Evolutionary conservation across 2,113 vertebrate species (phyloP).

Genomic region (Gymnocephalus cernua): DNA sequence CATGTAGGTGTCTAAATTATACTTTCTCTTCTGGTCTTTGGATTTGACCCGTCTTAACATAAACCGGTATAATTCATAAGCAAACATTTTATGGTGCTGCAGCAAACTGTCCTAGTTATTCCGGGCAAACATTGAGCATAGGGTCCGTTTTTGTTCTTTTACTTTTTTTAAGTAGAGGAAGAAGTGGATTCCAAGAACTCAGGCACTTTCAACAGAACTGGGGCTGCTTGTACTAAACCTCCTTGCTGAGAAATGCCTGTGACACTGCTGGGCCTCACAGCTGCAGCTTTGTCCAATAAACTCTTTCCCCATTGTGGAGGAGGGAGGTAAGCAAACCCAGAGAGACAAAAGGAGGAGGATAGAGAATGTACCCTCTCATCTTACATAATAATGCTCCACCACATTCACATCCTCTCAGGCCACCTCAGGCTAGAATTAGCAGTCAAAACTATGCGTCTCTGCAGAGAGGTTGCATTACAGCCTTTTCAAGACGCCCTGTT

Average conservation of each 20-base stretch:
- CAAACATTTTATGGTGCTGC: not conserved
- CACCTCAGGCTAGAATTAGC: constrained; percentile 17
- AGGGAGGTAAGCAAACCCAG: constrained; percentile 40
- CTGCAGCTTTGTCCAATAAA: constrained; percentile 54
- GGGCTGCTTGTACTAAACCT: constrained; percentile 19
- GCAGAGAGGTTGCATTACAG: constrained; percentile 31
- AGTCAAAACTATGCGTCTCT: not conserved
- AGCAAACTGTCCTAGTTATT: not conserved
- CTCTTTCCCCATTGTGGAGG: constrained; percentile 36
- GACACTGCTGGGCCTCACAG: constrained; percentile 51
- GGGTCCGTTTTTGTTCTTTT: not conserved
- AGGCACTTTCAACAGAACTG: constrained; percentile 10
- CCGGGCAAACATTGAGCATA: not conserved
- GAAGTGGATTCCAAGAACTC: not conserved
- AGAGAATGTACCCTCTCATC: constrained; percentile 56
- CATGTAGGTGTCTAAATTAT: not conserved
- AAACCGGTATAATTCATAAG: not conserved
- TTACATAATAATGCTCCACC: constrained; percentile 61
- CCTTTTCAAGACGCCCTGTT: not conserved
- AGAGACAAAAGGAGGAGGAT: constrained; percentile 64
- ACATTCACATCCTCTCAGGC: constrained; percentile 36
- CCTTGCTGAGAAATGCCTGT: constrained; percentile 34
- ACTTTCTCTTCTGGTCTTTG: not conserved
- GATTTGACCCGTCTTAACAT: not conserved
- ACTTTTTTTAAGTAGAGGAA: not conserved